A percentile compares a stretch with the other conserved stretches of the same genome.
Conservation (phyloP, 2,888 invertebrate species). For the Zaprionus bogoriensis region DNA sequence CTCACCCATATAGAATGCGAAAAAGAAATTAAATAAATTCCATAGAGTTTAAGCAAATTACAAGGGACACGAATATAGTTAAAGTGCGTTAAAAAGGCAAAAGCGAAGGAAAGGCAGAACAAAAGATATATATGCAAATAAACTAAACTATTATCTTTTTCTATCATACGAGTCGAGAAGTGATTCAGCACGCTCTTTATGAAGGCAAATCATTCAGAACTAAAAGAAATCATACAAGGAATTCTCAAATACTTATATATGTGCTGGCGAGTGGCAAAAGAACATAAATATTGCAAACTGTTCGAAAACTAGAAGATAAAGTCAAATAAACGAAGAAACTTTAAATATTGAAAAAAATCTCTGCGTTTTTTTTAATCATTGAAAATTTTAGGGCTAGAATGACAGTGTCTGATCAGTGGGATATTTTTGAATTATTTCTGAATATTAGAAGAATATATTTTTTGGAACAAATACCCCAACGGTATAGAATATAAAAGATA, state of each 20-base stretch:
- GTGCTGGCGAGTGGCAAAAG: conserved; percentile 17
- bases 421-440: too few relatives aligned
- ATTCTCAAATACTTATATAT: conserved; percentile 43
- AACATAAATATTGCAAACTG: conserved; percentile 47
- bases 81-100: conserved; percentile 29
- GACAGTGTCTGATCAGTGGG: too few relatives aligned
- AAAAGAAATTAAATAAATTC: conserved; percentile 47
- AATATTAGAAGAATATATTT: too few relatives aligned
- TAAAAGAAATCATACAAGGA: conserved; percentile 45
- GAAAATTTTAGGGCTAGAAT: too few relatives aligned
- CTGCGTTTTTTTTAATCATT: background rate
- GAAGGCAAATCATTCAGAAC: conserved; percentile 3
- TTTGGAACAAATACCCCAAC: too few relatives aligned
- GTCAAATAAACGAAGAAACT: conserved; percentile 66
- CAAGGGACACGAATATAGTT: conserved; percentile 62
- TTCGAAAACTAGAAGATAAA: conserved; percentile 68
- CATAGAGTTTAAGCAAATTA: conserved; percentile 64
- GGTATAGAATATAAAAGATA: too few relatives aligned
- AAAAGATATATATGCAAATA: background rate
- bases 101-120: conserved; percentile 10
- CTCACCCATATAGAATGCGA: conserved; percentile 10
- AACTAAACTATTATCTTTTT: background rate
- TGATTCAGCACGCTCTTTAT: conserved; percentile 5
- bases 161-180: conserved; percentile 17
- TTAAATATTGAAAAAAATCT: conserved; percentile 37